These are phyloP conservation scores for Tragelaphus imberbis DNA, from an alignment of 2,113 vertebrate genomes.

Conservation along the genomic window DNA sequence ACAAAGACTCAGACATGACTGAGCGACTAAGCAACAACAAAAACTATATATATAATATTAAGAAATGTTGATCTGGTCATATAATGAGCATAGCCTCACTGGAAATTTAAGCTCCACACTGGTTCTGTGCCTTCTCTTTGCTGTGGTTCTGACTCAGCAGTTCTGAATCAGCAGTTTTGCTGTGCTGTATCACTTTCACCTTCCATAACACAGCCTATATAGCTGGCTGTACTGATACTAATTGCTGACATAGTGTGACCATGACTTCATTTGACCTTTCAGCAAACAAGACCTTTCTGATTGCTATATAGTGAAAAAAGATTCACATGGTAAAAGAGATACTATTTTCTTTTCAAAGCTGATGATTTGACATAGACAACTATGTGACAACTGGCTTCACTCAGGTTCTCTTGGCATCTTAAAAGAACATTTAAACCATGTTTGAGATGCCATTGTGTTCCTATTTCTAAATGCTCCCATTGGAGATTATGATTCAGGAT, in stretches of 20 bases:
- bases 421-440: constrained; percentile 44
- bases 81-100: not conserved
- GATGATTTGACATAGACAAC: constrained; percentile 46
- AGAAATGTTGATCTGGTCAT: not conserved
- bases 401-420: constrained; percentile 32
- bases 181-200: not conserved
- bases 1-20: not conserved
- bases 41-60: not conserved
- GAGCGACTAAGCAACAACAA: not conserved
- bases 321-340: constrained; percentile 7
- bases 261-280: constrained; percentile 32
- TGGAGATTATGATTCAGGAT: constrained; percentile 28
- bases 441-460: constrained; percentile 56
- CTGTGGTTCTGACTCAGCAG: constrained; percentile 27
- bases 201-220: not conserved
- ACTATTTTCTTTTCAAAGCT: constrained; percentile 55
- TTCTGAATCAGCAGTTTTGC: constrained; percentile 23
- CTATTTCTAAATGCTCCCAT: constrained; percentile 12
- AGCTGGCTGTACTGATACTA: not conserved
- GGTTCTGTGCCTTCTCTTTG: not conserved
- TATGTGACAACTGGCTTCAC: constrained; percentile 47
- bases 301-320: not conserved
- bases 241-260: constrained; percentile 14
- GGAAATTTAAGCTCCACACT: not conserved
- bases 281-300: constrained; percentile 1